Base-by-base conservation (phyloP, 2,797 vertebrate species). In the Phoebastria nigripes region DNA sequence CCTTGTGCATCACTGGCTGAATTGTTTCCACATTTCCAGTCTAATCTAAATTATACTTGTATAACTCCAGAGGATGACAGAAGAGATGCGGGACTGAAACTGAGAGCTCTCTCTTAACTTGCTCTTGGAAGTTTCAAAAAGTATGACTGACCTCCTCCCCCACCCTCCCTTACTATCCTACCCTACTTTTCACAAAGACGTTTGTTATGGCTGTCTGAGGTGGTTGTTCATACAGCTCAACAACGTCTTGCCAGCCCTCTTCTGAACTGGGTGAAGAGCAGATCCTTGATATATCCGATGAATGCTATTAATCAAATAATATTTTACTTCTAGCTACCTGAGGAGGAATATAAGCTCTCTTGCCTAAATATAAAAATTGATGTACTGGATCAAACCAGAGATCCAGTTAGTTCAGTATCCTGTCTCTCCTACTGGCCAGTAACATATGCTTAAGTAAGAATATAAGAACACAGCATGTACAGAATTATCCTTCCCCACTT, bases 1-100 rank as follows among this genome's bases (percentile, higher is more conserved):
- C 69, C 24, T 88, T 86, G 88, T 83, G 84, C 87, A 94, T 82
- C 69, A 72, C 66, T 89, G 72, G 14, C 52, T 59, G 87, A 91
- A 89, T 89, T 82, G 70, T 93, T 96, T 94, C 91, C 80, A 91
- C 91, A 16, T 86, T 93, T 96, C 85, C 70, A 96, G 26, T 94
- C 86, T 81, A 66, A 94, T 91, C 54, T 90, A 87, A 91, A 70
- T 94, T 94, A 84, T 47, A 82, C 37, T 88, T 89, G 42, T 63
- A 31, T 88, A 61, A 79, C 83, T 78, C 26, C 22, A 58, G 39
- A 91, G 20, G 31, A 76, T 83, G 91, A 86, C 47, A 67, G 85
- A 85, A 83, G 46, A 78, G 79, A 82, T 88, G 33, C 54, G 82
- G 69, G 49, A 51, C 42, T 72, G 63, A 87, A 92, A 89, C 17